A percentile compares a stretch with the other conserved stretches of the same genome.
phyloP scores from a whole-genome alignment of 2,113 vertebrate genomes.

The Oncorhynchus mykiss region DNA sequence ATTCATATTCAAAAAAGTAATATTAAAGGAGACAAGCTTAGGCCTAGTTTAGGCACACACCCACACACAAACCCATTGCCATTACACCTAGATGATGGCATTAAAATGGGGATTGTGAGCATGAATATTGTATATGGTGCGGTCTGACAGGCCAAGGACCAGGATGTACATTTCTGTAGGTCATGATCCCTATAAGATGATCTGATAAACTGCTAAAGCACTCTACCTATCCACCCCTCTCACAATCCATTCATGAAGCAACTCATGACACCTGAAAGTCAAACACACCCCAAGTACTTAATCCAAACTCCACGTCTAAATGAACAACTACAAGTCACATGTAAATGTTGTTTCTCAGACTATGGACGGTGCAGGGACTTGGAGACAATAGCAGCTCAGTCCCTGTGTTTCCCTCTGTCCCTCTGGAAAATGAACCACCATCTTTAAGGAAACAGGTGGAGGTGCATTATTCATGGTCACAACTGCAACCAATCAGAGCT shows the following conservation, averaged over 20 bases:
- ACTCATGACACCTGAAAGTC: too few species aligned
- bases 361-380: background rate
- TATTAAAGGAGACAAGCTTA: too few species aligned
- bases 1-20: too few species aligned
- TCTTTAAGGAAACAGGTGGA: too few species aligned
- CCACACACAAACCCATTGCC: background rate
- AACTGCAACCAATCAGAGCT: too few species aligned
- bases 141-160: background rate
- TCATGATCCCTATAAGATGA: background rate
- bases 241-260: background rate
- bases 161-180: background rate
- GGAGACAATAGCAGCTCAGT: too few species aligned
- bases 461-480: too few species aligned
- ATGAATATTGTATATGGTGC: background rate
- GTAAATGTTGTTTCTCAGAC: constrained; percentile 29
- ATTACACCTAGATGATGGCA: background rate
- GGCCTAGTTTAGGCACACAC: too few species aligned
- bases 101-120: background rate
- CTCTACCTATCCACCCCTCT: background rate
- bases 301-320: background rate
- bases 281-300: background rate
- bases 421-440: too few species aligned
- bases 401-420: too few species aligned
- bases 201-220: constrained; percentile 6
- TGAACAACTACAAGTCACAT: background rate